These are phyloP conservation scores for Folsomia manolachei DNA, from an alignment of 2,888 invertebrate species.

Conservation along the genomic window DNA sequence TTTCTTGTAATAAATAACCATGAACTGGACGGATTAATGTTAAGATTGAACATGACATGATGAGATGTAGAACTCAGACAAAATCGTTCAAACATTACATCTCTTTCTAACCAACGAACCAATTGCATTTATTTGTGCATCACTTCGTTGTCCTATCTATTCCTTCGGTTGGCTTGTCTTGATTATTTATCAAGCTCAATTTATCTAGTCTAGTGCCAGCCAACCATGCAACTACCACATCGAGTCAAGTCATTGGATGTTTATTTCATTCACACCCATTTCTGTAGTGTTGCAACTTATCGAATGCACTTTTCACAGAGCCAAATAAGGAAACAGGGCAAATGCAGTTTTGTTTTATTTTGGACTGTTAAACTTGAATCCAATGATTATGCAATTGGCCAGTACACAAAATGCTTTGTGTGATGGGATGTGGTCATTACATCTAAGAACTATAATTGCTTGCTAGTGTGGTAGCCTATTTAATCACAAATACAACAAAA, in stretches of 20 bases:
- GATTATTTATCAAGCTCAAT: not conserved
- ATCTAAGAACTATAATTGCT: too few species aligned
- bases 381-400: not conserved
- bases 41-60: not conserved
- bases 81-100: not conserved
- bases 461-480: too few species aligned
- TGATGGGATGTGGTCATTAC: not conserved
- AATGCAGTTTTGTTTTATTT: not conserved
- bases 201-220: too few species aligned
- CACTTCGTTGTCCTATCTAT: too few species aligned
- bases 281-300: not conserved
- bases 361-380: not conserved
- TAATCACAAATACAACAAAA: too few species aligned
- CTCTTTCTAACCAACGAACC: too few species aligned
- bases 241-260: not conserved
- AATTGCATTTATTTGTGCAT: too few species aligned
- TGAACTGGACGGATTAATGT: not conserved
- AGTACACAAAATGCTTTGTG: not conserved
- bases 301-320: not conserved
- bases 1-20: too few species aligned
- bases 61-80: not conserved
- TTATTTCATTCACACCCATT: not conserved
- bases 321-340: not conserved
- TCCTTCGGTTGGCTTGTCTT: not conserved
- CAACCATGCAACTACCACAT: too few species aligned